These are phyloP conservation scores for Pantherophis alleghaniensis DNA, from an alignment of 2,797 vertebrate genomes.

Conservation along the genomic window DNA sequence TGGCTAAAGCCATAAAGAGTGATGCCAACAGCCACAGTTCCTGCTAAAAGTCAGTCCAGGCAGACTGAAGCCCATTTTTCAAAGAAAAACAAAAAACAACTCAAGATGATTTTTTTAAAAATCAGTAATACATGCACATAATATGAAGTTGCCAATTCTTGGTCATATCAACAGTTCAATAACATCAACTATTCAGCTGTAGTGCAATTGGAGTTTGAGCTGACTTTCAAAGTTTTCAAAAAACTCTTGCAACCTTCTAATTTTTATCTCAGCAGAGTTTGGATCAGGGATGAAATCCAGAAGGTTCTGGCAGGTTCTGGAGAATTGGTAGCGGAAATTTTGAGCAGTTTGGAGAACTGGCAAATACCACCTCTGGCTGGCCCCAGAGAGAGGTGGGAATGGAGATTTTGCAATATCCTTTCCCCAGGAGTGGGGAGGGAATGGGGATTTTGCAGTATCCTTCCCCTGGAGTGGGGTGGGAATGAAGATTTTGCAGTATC, in stretches of 20 bases:
- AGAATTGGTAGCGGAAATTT: no score
- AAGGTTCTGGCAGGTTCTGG: no score
- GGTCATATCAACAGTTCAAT: not conserved
- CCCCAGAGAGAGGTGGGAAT: no score
- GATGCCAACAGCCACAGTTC: conserved; percentile 73
- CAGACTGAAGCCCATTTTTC: not conserved
- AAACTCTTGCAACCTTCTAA: not conserved
- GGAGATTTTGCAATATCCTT: no score
- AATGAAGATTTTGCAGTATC: no score
- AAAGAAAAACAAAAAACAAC: not conserved
- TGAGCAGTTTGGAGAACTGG: no score
- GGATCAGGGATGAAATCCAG: not conserved
- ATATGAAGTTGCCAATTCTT: conserved; percentile 34
- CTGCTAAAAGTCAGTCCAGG: conserved; percentile 59
- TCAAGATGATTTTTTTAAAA: not conserved
- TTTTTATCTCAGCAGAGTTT: not conserved
- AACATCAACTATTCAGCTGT: not conserved
- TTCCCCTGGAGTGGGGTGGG: no score
- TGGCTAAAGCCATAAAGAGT: conserved; percentile 77
- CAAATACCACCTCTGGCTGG: no score
- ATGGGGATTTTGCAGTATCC: no score
- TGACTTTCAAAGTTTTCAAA: not conserved
- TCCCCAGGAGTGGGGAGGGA: no score
- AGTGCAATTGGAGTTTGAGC: not conserved
- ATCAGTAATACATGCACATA: conserved; percentile 19